Evolutionary conservation across 2,797 vertebrate species (phyloP).

Genomic region (Hapalemur alaotrensis): DNA sequence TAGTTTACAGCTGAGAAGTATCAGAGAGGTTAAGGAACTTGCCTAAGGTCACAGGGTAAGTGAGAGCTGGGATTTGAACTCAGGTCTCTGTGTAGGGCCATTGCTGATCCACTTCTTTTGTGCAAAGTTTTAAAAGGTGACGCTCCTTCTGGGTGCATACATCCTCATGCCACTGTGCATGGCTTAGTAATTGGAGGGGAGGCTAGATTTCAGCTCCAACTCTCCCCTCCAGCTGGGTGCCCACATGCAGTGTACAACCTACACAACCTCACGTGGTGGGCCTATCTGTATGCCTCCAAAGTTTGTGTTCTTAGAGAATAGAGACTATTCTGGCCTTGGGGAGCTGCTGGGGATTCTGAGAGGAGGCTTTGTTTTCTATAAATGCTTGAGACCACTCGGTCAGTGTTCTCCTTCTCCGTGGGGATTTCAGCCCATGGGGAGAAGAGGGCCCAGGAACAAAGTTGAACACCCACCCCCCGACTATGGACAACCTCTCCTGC

Average conservation of each 20-base stretch:
- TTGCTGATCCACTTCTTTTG: background rate
- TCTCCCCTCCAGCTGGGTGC: background rate
- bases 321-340: background rate
- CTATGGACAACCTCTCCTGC: background rate
- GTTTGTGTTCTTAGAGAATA: background rate
- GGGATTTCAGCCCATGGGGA: background rate
- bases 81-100: background rate
- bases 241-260: background rate
- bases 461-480: background rate
- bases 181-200: background rate
- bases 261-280: background rate
- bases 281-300: background rate
- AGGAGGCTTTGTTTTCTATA: background rate
- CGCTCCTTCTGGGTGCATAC: background rate
- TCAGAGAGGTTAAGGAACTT: constrained; percentile 27
- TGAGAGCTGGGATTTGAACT: background rate
- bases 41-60: background rate
- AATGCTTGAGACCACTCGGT: constrained; percentile 1
- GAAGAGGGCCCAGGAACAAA: background rate
- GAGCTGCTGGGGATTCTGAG: background rate
- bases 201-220: background rate
- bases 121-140: background rate
- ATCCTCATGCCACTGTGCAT: background rate
- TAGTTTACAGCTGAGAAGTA: background rate
- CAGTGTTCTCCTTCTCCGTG: background rate